These are phyloP conservation scores for Belgica antarctica DNA, from an alignment of 2,888 invertebrate genomes.

Conservation along the genomic window DNA sequence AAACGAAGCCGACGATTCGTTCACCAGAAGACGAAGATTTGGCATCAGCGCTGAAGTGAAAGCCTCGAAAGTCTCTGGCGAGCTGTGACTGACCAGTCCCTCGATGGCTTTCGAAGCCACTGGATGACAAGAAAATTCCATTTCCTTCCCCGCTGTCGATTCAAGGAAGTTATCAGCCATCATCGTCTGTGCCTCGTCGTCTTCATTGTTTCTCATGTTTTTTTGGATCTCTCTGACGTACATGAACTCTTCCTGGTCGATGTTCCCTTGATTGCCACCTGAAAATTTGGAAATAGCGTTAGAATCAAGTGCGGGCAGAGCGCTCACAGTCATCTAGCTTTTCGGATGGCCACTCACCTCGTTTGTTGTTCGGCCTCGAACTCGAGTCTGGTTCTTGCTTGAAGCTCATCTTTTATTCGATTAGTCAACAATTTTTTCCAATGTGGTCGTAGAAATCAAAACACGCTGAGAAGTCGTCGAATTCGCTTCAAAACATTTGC, in stretches of 20 bases:
- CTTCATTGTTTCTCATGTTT: background rate
- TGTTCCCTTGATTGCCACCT: background rate
- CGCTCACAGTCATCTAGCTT: too few species aligned
- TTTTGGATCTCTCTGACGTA: constrained; percentile 24
- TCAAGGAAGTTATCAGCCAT: constrained; percentile 74
- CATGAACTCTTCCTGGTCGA: background rate
- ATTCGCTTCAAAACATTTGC: background rate
- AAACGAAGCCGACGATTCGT: constrained; percentile 76
- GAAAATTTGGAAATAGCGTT: too few species aligned
- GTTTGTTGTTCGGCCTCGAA: background rate
- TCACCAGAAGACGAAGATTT: constrained; percentile 67
- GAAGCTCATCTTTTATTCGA: background rate
- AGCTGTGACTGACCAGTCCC: constrained; percentile 67
- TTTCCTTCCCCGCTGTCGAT: constrained; percentile 67
- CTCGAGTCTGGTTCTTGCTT: background rate
- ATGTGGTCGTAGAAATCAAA: background rate
- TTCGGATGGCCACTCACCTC: too few species aligned
- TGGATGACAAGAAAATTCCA: constrained; percentile 74
- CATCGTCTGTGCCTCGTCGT: constrained; percentile 55
- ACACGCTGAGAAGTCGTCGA: background rate
- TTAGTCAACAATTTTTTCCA: background rate
- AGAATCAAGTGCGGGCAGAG: too few species aligned
- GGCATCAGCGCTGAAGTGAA: constrained; percentile 64
- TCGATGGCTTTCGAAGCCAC: constrained; percentile 76
- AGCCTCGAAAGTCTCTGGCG: constrained; percentile 62